phyloP scores from a whole-genome alignment of 35 echinoderm and acorn worm genomes.

The Strongylocentrotus purpuratus region DNA sequence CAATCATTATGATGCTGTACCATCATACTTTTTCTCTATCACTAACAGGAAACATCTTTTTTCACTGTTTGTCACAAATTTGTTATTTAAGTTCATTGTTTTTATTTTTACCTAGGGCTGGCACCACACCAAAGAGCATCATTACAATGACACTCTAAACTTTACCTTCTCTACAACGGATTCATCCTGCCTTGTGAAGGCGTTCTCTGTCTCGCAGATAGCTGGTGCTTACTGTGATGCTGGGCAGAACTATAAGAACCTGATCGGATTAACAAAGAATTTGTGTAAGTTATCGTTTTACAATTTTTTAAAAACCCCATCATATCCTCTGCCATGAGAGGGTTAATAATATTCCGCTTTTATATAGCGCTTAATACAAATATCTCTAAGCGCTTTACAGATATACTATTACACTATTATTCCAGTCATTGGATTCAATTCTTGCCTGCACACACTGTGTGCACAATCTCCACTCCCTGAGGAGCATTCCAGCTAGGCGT shows the following conservation, averaged over 20 bases:
- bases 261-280: conserved; percentile 64
- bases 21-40: no score
- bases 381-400: no score
- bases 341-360: no score
- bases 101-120: conserved; percentile 54
- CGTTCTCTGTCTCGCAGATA: conserved; percentile 82
- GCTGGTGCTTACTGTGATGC: conserved; percentile 77
- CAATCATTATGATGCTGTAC: no score
- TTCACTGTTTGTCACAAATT: not conserved
- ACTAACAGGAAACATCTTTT: no score
- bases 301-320: not conserved
- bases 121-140: conserved; percentile 64
- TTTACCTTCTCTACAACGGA: conserved; percentile 49
- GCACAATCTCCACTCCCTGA: no score
- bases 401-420: no score
- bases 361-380: no score
- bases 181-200: conserved; percentile 50
- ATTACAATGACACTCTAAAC: conserved; percentile 82
- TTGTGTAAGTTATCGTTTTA: conserved; percentile 52
- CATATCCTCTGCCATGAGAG: not conserved
- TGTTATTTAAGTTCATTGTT: not conserved
- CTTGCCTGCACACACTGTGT: no score
- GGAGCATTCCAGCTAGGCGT: no score
- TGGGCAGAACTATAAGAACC: conserved; percentile 83
- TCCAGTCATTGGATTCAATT: no score